phyloP scores from a whole-genome alignment of 2,113 vertebrate species.

The Entomyzon cyanotis region DNA sequence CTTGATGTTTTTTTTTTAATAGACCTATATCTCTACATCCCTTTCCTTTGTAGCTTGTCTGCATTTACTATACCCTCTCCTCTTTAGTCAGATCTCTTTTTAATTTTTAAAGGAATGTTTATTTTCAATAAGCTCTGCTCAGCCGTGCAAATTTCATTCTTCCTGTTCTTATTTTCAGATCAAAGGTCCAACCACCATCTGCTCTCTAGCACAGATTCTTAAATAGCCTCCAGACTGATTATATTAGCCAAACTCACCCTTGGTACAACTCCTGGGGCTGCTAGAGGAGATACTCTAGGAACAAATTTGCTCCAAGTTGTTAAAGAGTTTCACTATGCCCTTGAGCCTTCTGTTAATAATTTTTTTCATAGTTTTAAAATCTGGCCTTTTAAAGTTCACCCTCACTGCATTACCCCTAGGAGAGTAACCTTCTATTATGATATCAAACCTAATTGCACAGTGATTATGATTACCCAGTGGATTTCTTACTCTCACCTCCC shows the following conservation, averaged over 20 bases:
- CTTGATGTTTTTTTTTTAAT: background rate
- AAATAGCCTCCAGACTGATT: conserved; percentile 35
- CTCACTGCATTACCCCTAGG: conserved; percentile 52
- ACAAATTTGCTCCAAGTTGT: conserved; percentile 44
- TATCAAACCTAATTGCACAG: conserved; percentile 64
- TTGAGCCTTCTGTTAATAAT: conserved; percentile 64
- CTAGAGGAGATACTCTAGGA: conserved; percentile 18
- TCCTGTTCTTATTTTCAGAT: conserved; percentile 20
- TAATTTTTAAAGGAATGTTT: conserved; percentile 25
- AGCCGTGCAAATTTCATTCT: background rate
- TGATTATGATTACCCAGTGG: conserved; percentile 61
- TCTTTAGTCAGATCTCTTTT: background rate
- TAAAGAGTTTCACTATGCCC: conserved; percentile 64
- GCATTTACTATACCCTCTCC: background rate
- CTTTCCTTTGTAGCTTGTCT: background rate
- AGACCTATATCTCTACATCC: background rate
- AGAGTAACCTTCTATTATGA: conserved; percentile 69
- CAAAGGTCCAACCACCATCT: conserved; percentile 27
- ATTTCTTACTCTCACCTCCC: conserved; percentile 56
- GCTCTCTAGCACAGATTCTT: background rate
- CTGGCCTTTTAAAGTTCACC: conserved; percentile 70
- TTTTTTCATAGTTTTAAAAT: conserved; percentile 60
- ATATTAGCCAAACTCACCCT: conserved; percentile 54
- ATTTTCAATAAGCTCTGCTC: conserved; percentile 21
- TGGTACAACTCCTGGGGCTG: background rate